These are phyloP conservation scores for Dicentrarchus labrax DNA, from an alignment of 2,113 vertebrate genomes.

Conservation along the genomic window DNA sequence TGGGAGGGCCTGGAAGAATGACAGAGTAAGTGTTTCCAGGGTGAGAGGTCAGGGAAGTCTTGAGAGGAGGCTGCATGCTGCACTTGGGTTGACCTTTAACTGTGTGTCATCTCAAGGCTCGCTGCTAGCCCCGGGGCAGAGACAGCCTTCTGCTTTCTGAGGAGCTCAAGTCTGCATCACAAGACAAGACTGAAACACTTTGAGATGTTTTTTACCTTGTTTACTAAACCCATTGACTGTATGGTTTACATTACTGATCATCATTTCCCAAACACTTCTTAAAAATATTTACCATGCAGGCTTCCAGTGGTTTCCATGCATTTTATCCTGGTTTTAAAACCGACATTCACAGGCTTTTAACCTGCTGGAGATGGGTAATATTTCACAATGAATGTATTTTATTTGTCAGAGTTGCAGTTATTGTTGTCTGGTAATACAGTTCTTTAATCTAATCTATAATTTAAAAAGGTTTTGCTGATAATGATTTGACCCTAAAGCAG, in stretches of 20 bases:
- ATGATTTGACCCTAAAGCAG: neutral
- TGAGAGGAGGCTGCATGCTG: conserved; percentile 51
- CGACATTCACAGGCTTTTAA: neutral
- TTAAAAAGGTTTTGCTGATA: neutral
- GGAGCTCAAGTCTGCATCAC: conserved; percentile 18
- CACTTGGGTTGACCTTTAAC: conserved; percentile 59
- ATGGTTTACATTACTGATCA: conserved; percentile 14
- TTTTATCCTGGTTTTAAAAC: neutral
- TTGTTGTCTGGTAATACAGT: neutral
- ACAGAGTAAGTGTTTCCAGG: conserved; percentile 73
- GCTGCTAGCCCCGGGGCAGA: neutral
- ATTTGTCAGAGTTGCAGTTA: neutral
- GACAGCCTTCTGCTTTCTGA: conserved; percentile 8
- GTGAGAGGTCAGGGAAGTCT: conserved; percentile 61
- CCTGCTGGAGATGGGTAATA: neutral
- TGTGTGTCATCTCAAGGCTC: conserved; percentile 21
- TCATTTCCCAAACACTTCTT: neutral
- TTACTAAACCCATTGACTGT: neutral
- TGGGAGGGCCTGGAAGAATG: conserved; percentile 58
- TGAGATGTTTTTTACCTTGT: neutral
- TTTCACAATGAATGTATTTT: neutral
- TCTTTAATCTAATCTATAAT: neutral
- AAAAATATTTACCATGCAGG: neutral
- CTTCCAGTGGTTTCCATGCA: neutral
- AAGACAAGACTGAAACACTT: neutral